These are phyloP conservation scores for Rhinoptilus africanus DNA, from an alignment of 2,113 vertebrate species.

Conservation along the genomic window DNA sequence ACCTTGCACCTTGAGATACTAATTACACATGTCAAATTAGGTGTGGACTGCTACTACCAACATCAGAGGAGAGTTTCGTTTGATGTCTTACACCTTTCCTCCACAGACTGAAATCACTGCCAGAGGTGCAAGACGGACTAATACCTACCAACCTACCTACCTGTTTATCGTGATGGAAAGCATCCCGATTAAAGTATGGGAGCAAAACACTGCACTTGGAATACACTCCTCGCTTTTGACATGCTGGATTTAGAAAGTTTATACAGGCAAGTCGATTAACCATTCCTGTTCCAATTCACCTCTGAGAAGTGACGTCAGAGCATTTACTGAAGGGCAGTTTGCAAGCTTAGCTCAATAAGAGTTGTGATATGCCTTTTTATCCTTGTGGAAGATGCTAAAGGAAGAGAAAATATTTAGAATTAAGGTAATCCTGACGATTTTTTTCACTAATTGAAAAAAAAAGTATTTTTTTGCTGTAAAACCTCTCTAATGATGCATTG, in stretches of 20 bases:
- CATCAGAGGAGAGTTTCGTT: not conserved
- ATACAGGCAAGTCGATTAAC: fast-evolving
- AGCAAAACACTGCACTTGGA: fast-evolving
- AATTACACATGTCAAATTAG: conserved; percentile 33
- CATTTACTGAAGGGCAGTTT: fast-evolving
- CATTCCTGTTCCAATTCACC: not conserved
- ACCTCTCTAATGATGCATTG: not conserved
- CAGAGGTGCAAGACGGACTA: conserved; percentile 6
- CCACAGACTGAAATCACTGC: not conserved
- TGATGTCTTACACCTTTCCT: conserved; percentile 43
- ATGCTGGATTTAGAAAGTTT: not conserved
- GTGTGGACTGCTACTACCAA: not conserved
- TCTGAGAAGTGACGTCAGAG: not conserved
- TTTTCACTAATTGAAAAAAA: not conserved
- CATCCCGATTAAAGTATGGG: not conserved
- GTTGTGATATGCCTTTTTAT: not conserved
- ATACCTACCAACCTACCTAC: not conserved
- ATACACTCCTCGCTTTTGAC: not conserved
- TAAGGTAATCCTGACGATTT: fast-evolving
- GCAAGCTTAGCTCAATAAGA: not conserved
- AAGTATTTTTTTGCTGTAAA: fast-evolving
- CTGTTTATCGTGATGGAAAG: not conserved
- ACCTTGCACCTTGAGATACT: conserved; percentile 1
- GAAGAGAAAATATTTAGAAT: not conserved
- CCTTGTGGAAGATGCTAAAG: not conserved